These are phyloP conservation scores for Strix uralensis DNA, from an alignment of 2,113 vertebrate genomes.

Conservation along the genomic window DNA sequence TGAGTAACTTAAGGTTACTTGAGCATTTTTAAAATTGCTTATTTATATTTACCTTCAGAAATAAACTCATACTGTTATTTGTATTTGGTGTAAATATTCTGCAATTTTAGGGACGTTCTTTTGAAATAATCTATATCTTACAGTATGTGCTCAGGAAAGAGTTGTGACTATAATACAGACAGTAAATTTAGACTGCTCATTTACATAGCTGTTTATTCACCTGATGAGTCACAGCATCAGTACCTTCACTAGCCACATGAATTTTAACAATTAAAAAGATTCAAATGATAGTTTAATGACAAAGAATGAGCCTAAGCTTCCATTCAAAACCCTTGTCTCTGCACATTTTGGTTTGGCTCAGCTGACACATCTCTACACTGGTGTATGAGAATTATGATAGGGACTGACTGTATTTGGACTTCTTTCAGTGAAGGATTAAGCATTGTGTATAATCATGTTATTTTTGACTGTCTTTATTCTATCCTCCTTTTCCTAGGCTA, in stretches of 20 bases:
- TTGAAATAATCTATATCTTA: not conserved
- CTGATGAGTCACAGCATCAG: not conserved
- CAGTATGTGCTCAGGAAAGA: not conserved
- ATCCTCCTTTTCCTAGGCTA: not conserved
- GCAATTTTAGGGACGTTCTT: not conserved
- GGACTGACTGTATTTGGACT: not conserved
- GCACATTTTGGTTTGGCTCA: not conserved
- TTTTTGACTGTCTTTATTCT: not conserved
- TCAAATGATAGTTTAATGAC: not conserved
- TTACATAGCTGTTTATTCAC: conserved; percentile 10
- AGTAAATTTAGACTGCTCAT: not conserved
- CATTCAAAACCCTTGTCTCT: not conserved
- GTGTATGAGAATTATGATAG: not conserved
- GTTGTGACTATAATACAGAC: not conserved
- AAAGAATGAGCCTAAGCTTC: not conserved
- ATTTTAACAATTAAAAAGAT: not conserved
- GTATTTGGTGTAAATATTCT: not conserved
- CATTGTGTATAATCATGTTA: not conserved
- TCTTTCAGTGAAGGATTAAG: not conserved
- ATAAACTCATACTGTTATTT: not conserved
- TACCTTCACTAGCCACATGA: not conserved
- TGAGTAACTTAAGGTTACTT: not conserved
- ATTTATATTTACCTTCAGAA: not conserved
- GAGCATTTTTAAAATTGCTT: not conserved
- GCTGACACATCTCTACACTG: not conserved